phyloP scores from a whole-genome alignment of 2,888 invertebrate species.

The Anoplius nigerrimus region DNA sequence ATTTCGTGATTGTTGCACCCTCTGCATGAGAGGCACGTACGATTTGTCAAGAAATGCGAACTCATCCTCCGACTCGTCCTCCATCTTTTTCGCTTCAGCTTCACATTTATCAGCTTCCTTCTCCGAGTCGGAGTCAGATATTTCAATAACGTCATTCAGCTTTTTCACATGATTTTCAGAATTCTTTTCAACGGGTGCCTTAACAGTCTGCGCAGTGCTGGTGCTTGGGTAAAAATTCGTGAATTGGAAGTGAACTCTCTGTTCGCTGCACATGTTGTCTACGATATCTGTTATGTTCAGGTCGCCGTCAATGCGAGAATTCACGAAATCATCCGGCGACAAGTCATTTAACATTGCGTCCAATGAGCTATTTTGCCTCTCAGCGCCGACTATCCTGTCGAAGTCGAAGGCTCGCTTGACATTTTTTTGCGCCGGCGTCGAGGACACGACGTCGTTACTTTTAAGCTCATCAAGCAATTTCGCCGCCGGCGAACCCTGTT shows the following conservation, averaged over 20 bases:
- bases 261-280: conserved; percentile 73
- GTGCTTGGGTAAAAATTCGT: too few species aligned
- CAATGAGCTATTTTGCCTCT: conserved; percentile 64
- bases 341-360: conserved; percentile 67
- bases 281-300: conserved; percentile 78
- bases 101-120: neutral
- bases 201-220: neutral
- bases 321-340: conserved; percentile 68
- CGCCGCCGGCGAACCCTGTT: neutral
- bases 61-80: conserved; percentile 50
- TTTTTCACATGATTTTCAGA: neutral
- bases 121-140: neutral
- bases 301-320: conserved; percentile 73
- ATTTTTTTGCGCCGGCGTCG: neutral
- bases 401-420: conserved; percentile 55
- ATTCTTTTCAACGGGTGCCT: neutral
- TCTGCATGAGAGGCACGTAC: conserved; percentile 65
- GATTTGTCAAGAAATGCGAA: conserved; percentile 56
- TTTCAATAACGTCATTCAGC: too few species aligned
- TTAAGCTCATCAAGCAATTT: too few species aligned
- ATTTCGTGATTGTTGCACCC: conserved; percentile 38
- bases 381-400: conserved; percentile 67
- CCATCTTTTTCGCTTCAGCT: conserved; percentile 3
- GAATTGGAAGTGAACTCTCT: conserved; percentile 38
- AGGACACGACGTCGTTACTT: too few species aligned